Evolutionary conservation across 2,113 vertebrate genomes (phyloP).

Genomic region (Gasterosteus nipponicus): DNA sequence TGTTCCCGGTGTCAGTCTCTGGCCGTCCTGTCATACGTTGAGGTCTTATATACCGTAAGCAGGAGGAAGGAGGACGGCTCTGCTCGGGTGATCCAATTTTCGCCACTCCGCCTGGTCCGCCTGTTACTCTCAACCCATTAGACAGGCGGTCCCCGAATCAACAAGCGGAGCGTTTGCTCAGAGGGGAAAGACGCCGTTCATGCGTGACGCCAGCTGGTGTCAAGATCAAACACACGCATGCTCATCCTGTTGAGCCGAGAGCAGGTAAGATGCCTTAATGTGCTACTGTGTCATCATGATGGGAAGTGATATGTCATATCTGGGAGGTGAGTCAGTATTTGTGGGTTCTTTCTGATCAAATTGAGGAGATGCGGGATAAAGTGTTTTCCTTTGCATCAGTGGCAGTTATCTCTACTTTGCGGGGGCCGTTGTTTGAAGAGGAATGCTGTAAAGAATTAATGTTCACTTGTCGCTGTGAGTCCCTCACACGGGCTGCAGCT

Average conservation of each 20-base stretch:
- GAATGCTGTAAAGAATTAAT: background rate
- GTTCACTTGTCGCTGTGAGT: background rate
- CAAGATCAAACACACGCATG: slow-evolving; percentile 72
- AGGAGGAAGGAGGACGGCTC: slow-evolving; percentile 9
- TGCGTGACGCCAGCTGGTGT: slow-evolving; percentile 73
- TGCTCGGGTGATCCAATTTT: slow-evolving; percentile 48
- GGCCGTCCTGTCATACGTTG: background rate
- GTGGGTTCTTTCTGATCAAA: slow-evolving; percentile 23
- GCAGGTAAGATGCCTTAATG: slow-evolving; percentile 49
- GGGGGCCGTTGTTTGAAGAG: background rate
- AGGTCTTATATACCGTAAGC: slow-evolving; percentile 56
- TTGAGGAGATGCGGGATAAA: slow-evolving; percentile 23
- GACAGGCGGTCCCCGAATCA: slow-evolving; percentile 49
- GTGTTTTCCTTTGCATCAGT: background rate
- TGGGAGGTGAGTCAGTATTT: slow-evolving; percentile 45
- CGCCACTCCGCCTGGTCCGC: slow-evolving; percentile 35
- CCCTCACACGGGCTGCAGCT: background rate
- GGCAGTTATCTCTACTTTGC: slow-evolving; percentile 34
- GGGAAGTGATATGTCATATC: slow-evolving; percentile 30
- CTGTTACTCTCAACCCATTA: slow-evolving; percentile 81
- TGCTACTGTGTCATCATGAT: slow-evolving; percentile 62
- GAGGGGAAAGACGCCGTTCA: slow-evolving; percentile 48
- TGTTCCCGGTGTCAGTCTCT: slow-evolving; percentile 48
- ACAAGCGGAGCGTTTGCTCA: slow-evolving; percentile 40
- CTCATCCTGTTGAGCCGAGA: slow-evolving; percentile 76